These are phyloP conservation scores for Metacarcinus magister DNA, from an alignment of 2,888 invertebrate species.

Conservation along the genomic window DNA sequence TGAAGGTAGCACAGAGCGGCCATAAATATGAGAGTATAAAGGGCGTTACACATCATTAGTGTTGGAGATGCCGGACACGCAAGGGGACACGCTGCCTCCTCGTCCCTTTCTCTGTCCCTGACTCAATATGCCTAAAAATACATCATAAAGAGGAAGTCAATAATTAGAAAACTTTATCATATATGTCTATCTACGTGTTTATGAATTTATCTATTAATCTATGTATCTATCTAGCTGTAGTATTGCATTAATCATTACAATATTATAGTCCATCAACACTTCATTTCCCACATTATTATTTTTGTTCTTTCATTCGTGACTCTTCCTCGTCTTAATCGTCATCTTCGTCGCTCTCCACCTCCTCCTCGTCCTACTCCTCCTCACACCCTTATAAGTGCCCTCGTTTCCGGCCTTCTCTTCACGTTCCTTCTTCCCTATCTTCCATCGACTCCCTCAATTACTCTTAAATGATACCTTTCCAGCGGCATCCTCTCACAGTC, in stretches of 20 bases:
- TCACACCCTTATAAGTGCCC: constrained; percentile 29
- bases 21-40: constrained; percentile 5
- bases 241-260: background rate
- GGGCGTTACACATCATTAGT: constrained; percentile 47
- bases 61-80: background rate
- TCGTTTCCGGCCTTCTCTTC: constrained; percentile 23
- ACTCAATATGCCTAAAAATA: background rate
- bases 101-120: background rate
- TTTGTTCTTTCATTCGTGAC: background rate
- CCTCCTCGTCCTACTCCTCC: background rate
- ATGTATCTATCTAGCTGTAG: background rate
- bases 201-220: background rate
- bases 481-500: constrained; percentile 11
- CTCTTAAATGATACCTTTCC: background rate
- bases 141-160: background rate
- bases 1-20: background rate
- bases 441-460: constrained; percentile 15
- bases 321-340: background rate
- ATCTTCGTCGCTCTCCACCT: background rate
- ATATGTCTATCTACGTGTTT: background rate
- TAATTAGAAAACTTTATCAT: background rate
- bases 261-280: background rate
- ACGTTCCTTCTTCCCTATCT: constrained; percentile 42
- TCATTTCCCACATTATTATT: background rate
- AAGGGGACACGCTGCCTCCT: background rate